A percentile compares a stretch with the other conserved stretches of the same genome.
These are phyloP conservation scores for Phyllopteryx taeniolatus DNA, from an alignment of 2,113 vertebrate species.

Conservation along the genomic window DNA sequence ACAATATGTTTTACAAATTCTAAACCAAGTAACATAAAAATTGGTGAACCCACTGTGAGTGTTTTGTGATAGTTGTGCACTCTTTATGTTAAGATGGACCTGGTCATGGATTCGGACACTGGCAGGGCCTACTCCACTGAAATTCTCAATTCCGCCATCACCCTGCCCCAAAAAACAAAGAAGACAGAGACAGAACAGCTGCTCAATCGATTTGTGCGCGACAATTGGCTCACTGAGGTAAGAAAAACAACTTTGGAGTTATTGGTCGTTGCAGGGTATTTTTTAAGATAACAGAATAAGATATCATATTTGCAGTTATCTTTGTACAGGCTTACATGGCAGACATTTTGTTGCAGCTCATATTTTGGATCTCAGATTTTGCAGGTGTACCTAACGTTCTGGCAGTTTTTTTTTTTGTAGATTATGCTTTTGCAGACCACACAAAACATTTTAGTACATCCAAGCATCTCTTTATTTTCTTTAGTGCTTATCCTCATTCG, in stretches of 20 bases:
- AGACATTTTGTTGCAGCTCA: too few species aligned
- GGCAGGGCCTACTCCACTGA: constrained; percentile 88
- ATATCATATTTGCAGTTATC: too few species aligned
- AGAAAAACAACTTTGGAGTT: not conserved
- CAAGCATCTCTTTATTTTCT: too few species aligned
- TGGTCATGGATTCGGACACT: constrained; percentile 84
- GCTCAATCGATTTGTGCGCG: constrained; percentile 84
- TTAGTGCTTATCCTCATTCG: too few species aligned
- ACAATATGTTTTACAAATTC: not conserved
- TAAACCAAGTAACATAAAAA: not conserved
- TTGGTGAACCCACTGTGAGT: not conserved
- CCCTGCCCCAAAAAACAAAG: constrained; percentile 87
- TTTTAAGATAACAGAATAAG: not conserved
- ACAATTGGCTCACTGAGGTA: constrained; percentile 92
- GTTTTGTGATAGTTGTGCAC: not conserved
- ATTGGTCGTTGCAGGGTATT: not conserved
- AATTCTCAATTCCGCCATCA: constrained; percentile 86
- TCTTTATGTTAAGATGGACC: constrained; percentile 78
- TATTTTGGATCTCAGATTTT: too few species aligned
- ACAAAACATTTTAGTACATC: too few species aligned
- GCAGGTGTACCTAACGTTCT: too few species aligned
- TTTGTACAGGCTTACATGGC: too few species aligned
- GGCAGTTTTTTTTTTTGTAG: too few species aligned
- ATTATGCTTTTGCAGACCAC: too few species aligned
- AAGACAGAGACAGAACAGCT: constrained; percentile 88